These are phyloP conservation scores for Cotesia glomerata DNA, from an alignment of 1,140 invertebrate species.

Conservation along the genomic window DNA sequence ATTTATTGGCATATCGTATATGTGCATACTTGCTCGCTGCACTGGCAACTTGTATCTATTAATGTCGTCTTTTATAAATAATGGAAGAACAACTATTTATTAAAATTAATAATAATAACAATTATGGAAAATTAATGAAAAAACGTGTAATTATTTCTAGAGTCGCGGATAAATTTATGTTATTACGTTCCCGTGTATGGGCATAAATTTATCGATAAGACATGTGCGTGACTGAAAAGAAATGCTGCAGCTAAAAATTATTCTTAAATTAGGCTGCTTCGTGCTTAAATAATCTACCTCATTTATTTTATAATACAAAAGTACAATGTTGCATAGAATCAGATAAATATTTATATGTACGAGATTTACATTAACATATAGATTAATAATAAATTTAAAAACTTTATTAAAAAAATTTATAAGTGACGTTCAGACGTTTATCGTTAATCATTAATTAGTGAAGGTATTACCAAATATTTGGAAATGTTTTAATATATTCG, in stretches of 20 bases:
- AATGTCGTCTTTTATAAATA: no score
- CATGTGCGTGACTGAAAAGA: conserved; percentile 7
- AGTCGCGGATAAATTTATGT: not conserved
- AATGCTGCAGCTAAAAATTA: not conserved
- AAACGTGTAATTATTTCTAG: not conserved
- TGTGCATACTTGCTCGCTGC: no score
- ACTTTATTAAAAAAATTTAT: no score
- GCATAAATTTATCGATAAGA: conserved; percentile 8
- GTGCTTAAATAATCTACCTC: conserved; percentile 9
- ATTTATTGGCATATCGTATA: no score
- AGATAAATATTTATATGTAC: conserved; percentile 24
- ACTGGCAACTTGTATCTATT: no score
- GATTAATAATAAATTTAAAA: no score
- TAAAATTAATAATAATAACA: no score
- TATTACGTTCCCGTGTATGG: not conserved
- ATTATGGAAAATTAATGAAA: no score
- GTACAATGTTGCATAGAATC: not conserved
- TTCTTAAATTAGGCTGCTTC: not conserved
- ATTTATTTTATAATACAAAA: not conserved
- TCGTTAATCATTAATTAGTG: not conserved
- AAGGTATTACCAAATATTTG: not conserved
- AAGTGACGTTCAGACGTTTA: not conserved
- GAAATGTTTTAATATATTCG: not conserved
- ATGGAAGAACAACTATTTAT: no score
- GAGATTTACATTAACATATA: conserved; percentile 43